Evolutionary conservation across 2,888 invertebrate species (phyloP).

Genomic region (Andricus quercusramuli): DNA sequence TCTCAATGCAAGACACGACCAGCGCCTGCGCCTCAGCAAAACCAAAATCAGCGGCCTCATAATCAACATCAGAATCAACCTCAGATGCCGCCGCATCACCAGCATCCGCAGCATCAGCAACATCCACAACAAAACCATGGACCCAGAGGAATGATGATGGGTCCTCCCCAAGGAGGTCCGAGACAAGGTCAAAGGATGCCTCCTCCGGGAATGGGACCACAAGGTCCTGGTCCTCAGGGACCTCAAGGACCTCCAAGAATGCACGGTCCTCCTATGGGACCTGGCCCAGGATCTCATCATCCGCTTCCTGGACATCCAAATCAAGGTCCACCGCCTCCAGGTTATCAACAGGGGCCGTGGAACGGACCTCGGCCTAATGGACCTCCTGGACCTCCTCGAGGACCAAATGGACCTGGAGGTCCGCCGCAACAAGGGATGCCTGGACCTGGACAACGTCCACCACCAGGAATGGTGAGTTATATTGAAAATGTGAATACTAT

Average conservation of each 20-base stretch:
- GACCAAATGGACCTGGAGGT: conserved; percentile 81
- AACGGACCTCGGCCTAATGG: conserved; percentile 82
- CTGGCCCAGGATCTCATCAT: conserved; percentile 82
- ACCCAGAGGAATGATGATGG: conserved; percentile 80
- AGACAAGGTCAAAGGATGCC: conserved; percentile 68
- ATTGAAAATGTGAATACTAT: not conserved
- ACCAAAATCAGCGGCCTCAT: conserved; percentile 81
- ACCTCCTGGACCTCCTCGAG: conserved; percentile 80
- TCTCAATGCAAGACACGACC: conserved; percentile 95
- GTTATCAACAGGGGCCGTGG: conserved; percentile 83
- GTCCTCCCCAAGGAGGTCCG: conserved; percentile 79
- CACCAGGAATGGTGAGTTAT: conserved; percentile 81
- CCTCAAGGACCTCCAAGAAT: conserved; percentile 79
- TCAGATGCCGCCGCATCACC: conserved; percentile 78
- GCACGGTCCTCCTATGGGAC: conserved; percentile 80
- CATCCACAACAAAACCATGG: conserved; percentile 80
- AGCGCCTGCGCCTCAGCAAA: conserved; percentile 86
- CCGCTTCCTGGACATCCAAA: conserved; percentile 80
- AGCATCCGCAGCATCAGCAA: conserved; percentile 80
- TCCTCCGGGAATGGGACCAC: conserved; percentile 77
- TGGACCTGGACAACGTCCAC: conserved; percentile 79
- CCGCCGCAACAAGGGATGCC: conserved; percentile 82
- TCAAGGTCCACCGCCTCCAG: conserved; percentile 81
- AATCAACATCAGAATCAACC: conserved; percentile 80
- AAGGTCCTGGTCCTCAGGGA: conserved; percentile 65